Evolutionary conservation across 2,888 invertebrate genomes (phyloP).

Genomic region (Priocnemis perturbator): DNA sequence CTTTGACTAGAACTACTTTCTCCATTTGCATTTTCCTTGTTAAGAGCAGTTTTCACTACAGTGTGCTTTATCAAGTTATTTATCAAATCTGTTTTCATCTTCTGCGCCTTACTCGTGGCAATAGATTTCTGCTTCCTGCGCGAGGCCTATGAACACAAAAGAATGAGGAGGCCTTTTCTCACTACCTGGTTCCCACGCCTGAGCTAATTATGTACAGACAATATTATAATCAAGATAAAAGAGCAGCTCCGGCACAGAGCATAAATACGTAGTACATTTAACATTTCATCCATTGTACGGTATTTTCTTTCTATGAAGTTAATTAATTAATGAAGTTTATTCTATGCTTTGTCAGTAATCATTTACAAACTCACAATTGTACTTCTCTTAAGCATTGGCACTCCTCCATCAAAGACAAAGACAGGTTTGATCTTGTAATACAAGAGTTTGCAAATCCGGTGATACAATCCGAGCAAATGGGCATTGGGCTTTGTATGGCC

Average conservation of each 20-base stretch:
- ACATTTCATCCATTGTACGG: conserved; percentile 4
- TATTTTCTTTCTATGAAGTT: conserved; percentile 18
- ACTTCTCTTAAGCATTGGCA: conserved; percentile 92
- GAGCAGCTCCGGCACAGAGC: conserved; percentile 49
- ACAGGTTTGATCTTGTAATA: conserved; percentile 97
- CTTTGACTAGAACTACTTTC: conserved; percentile 27
- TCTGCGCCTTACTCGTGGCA: conserved; percentile 74
- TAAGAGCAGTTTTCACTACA: conserved; percentile 83
- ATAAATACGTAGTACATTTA: conserved; percentile 32
- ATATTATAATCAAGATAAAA: conserved; percentile 66
- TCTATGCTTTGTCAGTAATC: neutral
- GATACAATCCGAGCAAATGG: conserved; percentile 94
- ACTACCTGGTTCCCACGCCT: conserved; percentile 68
- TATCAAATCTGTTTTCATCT: conserved; percentile 84
- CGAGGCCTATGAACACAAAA: conserved; percentile 79
- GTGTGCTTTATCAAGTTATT: conserved; percentile 89
- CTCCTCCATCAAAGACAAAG: conserved; percentile 98
- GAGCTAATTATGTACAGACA: conserved; percentile 64
- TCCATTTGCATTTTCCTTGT: conserved; percentile 74
- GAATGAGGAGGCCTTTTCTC: conserved; percentile 65
- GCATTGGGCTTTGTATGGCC: conserved; percentile 91
- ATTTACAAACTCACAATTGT: conserved; percentile 85
- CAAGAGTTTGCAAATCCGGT: conserved; percentile 95
- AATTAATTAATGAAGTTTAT: conserved; percentile 14
- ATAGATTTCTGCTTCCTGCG: conserved; percentile 85